A percentile compares a stretch with the other conserved stretches of the same genome.
These are phyloP conservation scores for Monoplex corrugatus DNA, from an alignment of 2,888 invertebrate genomes.

Conservation along the genomic window DNA sequence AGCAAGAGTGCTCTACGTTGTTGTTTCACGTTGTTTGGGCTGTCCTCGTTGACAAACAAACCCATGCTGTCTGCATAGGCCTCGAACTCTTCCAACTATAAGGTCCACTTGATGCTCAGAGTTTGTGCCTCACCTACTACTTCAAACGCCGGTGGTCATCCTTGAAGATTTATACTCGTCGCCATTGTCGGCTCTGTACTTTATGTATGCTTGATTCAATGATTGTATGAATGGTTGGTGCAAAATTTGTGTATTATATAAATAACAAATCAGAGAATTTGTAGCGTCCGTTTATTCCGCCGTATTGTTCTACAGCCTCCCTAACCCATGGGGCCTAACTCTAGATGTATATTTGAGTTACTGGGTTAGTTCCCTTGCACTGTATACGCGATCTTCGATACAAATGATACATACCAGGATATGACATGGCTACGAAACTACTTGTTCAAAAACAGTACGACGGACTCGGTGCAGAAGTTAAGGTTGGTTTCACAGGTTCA, in stretches of 20 bases:
- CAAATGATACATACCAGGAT: neutral
- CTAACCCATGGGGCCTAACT: neutral
- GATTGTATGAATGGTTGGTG: no score
- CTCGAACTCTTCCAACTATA: neutral
- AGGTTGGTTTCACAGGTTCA: no score
- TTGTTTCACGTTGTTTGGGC: neutral
- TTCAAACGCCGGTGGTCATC: neutral
- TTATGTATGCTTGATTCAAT: no score
- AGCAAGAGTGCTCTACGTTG: constrained; percentile 1
- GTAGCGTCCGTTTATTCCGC: neutral
- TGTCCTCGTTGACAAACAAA: constrained; percentile 7
- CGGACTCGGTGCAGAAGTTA: no score
- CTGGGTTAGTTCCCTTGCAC: neutral
- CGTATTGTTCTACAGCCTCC: neutral
- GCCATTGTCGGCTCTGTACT: no score
- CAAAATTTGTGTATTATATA: no score
- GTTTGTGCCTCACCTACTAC: neutral
- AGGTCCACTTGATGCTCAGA: neutral
- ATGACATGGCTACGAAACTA: neutral
- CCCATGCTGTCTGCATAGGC: neutral
- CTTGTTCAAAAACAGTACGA: no score
- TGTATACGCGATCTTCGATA: neutral
- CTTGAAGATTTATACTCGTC: neutral
- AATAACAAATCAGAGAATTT: neutral
- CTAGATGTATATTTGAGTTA: neutral